Evolutionary conservation across 2,113 vertebrate genomes (phyloP).

Genomic region (Onychorhynchus coronatus): DNA sequence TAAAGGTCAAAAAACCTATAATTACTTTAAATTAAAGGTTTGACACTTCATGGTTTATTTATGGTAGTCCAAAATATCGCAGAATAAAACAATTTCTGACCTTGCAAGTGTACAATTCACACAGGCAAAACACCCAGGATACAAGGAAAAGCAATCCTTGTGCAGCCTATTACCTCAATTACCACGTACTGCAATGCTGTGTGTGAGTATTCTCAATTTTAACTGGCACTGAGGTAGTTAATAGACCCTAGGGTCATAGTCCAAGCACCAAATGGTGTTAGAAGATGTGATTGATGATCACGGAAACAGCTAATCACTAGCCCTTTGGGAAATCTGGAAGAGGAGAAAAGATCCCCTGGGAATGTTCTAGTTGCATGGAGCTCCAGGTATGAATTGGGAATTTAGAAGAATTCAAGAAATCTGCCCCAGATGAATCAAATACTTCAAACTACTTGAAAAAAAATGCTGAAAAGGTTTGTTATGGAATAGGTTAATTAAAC

Average conservation of each 20-base stretch:
- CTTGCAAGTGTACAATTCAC: neutral
- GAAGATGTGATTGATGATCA: neutral
- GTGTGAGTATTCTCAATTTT: neutral
- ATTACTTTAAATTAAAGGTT: neutral
- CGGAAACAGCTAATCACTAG: neutral
- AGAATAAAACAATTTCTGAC: neutral
- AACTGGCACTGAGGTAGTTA: neutral
- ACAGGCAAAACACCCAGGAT: neutral
- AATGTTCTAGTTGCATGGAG: neutral
- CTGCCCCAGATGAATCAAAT: neutral
- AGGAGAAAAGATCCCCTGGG: neutral
- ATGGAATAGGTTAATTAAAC: neutral
- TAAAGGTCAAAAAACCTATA: neutral
- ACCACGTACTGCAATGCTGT: rapidly evolving
- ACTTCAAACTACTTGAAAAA: neutral
- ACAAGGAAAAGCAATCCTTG: neutral
- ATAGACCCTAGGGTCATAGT: neutral
- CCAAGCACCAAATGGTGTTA: neutral
- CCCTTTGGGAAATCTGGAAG: neutral
- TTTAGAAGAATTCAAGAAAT: neutral
- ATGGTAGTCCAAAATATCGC: neutral
- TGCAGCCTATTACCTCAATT: neutral
- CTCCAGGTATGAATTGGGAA: neutral
- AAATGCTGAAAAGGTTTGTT: neutral
- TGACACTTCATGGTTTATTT: neutral